phyloP scores from a whole-genome alignment of 2,113 vertebrate species.

The Shinisaurus crocodilurus region DNA sequence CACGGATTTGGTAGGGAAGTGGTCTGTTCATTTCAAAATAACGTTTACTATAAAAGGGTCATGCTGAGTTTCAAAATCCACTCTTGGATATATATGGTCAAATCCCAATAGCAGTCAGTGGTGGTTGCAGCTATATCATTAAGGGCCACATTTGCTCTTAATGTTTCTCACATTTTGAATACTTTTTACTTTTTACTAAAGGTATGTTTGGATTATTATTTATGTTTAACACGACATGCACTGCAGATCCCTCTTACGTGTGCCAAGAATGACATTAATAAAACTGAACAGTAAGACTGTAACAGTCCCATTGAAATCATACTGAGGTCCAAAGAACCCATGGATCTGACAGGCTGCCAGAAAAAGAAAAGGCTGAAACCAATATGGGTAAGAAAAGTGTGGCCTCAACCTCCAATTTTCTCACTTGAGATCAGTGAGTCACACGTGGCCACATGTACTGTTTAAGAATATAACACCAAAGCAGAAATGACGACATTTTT shows the following conservation, averaged over 20 bases:
- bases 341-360: neutral
- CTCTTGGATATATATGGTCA: neutral
- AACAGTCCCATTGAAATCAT: slow-evolving; percentile 15
- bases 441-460: neutral
- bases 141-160: neutral
- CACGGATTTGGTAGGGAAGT: neutral
- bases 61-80: neutral
- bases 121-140: neutral
- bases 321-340: neutral
- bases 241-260: neutral
- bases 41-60: neutral
- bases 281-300: neutral
- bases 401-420: neutral
- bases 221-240: neutral
- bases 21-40: neutral
- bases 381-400: neutral
- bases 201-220: neutral
- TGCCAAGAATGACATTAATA: slow-evolving; percentile 12
- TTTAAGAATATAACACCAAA: neutral
- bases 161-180: neutral
- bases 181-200: neutral
- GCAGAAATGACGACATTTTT: neutral
- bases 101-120: neutral
- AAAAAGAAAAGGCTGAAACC: neutral
- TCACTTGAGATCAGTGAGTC: neutral